phyloP scores from a whole-genome alignment of 2,888 invertebrate genomes.

The Noctuana brunneofusca region DNA sequence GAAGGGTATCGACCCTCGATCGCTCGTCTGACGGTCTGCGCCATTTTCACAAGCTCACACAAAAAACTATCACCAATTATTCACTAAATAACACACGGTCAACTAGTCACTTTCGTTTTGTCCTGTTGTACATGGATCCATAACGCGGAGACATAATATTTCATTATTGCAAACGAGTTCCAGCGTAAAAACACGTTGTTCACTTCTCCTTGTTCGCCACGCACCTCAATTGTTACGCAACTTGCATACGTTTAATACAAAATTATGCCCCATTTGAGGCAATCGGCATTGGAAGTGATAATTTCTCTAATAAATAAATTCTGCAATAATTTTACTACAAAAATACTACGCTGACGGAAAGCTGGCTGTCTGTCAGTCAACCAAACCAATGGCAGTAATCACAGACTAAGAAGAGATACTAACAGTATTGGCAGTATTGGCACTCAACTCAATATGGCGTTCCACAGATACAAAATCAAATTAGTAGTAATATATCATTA shows the following conservation, averaged over 20 bases:
- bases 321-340: constrained; percentile 35
- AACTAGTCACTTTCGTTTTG: constrained; percentile 80
- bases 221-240: constrained; percentile 30
- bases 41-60: constrained; percentile 79
- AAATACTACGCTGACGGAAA: constrained; percentile 48
- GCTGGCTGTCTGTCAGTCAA: constrained; percentile 39
- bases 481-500: not conserved
- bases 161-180: constrained; percentile 49
- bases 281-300: constrained; percentile 9
- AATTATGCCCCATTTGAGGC: constrained; percentile 29
- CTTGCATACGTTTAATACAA: constrained; percentile 30
- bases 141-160: constrained; percentile 74
- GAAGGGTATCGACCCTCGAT: constrained; percentile 90
- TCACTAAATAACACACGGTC: constrained; percentile 61
- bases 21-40: constrained; percentile 87
- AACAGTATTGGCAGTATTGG: too few relatives aligned
- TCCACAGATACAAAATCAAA: not conserved
- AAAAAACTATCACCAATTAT: constrained; percentile 52
- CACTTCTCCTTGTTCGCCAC: constrained; percentile 23
- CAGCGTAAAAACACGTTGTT: constrained; percentile 36
- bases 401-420: too few relatives aligned
- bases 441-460: too few relatives aligned
- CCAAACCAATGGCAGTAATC: too few relatives aligned
- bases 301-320: not conserved
- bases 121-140: constrained; percentile 76